These are phyloP conservation scores for Meandrina meandrites DNA, from an alignment of 92 coral and sea anemone genomes.

Conservation along the genomic window DNA sequence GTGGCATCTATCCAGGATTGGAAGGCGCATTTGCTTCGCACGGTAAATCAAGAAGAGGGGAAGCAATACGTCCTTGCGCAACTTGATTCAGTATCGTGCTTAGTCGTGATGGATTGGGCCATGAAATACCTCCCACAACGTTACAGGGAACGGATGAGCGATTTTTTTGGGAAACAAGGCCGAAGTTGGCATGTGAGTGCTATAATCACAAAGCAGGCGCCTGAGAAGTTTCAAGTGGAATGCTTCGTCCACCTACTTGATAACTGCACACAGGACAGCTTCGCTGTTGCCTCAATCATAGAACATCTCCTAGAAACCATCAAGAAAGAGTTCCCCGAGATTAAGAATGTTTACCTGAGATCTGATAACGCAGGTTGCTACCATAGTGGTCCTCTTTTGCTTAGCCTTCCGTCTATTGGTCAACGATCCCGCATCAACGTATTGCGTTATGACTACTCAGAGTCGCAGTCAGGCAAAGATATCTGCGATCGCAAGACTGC, in stretches of 20 bases:
- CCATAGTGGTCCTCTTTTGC: no score
- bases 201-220: constrained; percentile 26
- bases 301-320: no score
- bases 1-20: no score
- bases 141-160: constrained; percentile 41
- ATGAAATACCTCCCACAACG: constrained; percentile 46
- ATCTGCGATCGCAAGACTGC: no score
- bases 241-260: constrained; percentile 47
- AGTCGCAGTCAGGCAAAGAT: constrained; percentile 27
- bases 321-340: no score
- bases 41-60: no score
- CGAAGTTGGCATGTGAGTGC: constrained; percentile 45
- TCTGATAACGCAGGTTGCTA: no score
- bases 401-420: constrained; percentile 1
- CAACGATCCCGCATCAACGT: constrained; percentile 26
- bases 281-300: no score
- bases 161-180: constrained; percentile 36
- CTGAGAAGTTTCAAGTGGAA: constrained; percentile 47
- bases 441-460: constrained; percentile 41
- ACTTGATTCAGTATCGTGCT: no score
- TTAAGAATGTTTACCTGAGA: no score
- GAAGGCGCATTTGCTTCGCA: no score
- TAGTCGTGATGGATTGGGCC: constrained; percentile 38
- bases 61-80: no score
- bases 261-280: constrained; percentile 31